These are phyloP conservation scores for Arctocebus calabarensis DNA, from an alignment of 2,797 vertebrate species.

Conservation along the genomic window DNA sequence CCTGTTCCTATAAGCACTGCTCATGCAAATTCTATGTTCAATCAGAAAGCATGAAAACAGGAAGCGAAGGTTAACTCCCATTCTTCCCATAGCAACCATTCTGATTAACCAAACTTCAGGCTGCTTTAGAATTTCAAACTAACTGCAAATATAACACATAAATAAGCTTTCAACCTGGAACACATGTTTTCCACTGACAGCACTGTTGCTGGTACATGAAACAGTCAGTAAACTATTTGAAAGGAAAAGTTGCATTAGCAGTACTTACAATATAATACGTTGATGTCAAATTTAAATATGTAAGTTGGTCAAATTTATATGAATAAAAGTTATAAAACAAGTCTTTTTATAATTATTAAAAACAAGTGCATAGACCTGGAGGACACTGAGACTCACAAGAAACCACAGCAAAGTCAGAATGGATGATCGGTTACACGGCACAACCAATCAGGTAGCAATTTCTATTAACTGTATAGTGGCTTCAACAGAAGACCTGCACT, in stretches of 20 bases:
- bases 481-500: background rate
- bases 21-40: slow-evolving; percentile 31
- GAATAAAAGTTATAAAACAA: background rate
- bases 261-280: slow-evolving; percentile 13
- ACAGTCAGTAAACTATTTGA: background rate
- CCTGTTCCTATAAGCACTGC: background rate
- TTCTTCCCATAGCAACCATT: slow-evolving; percentile 19
- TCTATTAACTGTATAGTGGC: slow-evolving; percentile 20
- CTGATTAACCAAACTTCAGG: slow-evolving; percentile 29
- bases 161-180: slow-evolving; percentile 34
- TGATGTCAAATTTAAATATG: slow-evolving; percentile 49
- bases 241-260: slow-evolving; percentile 26
- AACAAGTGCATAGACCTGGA: slow-evolving; percentile 8
- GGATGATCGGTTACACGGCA: background rate
- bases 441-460: background rate
- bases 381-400: slow-evolving; percentile 45
- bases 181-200: background rate
- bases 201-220: background rate
- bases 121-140: slow-evolving; percentile 57
- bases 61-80: background rate
- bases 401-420: background rate
- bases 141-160: slow-evolving; percentile 24
- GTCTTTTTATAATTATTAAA: slow-evolving; percentile 43
- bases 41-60: slow-evolving; percentile 37
- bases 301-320: slow-evolving; percentile 8